These are phyloP conservation scores for Zoanthus sociatus DNA, from an alignment of 92 coral and sea anemone genomes.

Conservation along the genomic window DNA sequence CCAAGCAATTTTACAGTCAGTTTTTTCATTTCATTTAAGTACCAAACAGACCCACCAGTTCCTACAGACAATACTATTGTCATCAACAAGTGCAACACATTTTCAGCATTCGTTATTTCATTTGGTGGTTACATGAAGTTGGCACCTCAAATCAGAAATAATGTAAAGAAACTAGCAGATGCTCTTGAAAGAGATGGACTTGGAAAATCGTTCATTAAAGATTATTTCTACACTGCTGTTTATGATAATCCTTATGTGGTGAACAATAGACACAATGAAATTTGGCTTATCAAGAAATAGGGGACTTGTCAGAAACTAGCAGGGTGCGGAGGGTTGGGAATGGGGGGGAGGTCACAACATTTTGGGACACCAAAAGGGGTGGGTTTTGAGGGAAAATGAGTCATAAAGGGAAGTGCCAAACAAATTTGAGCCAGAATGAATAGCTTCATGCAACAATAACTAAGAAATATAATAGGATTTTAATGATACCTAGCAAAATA, in stretches of 20 bases:
- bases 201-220: slow-evolving; percentile 67
- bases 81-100: slow-evolving; percentile 52
- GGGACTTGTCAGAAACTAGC: too few species aligned
- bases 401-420: too few species aligned
- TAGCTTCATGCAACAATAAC: too few species aligned
- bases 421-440: too few species aligned
- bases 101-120: slow-evolving; percentile 69
- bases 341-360: too few species aligned
- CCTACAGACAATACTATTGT: slow-evolving; percentile 68
- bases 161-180: slow-evolving; percentile 58
- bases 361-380: too few species aligned
- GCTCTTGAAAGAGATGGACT: slow-evolving; percentile 79
- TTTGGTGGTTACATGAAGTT: slow-evolving; percentile 73
- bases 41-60: slow-evolving; percentile 70
- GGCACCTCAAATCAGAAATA: slow-evolving; percentile 40
- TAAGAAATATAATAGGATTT: too few species aligned
- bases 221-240: slow-evolving; percentile 70
- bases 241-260: slow-evolving; percentile 81
- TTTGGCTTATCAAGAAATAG: slow-evolving; percentile 78
- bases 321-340: too few species aligned
- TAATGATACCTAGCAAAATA: too few species aligned
- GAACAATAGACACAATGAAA: slow-evolving; percentile 78
- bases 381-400: too few species aligned
- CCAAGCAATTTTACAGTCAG: slow-evolving; percentile 80
- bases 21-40: slow-evolving; percentile 80